Evolutionary conservation across 2,797 vertebrate species (phyloP), one percentile per base, ranked within the genome.

Genomic region (Salarias fasciatus): DNA sequence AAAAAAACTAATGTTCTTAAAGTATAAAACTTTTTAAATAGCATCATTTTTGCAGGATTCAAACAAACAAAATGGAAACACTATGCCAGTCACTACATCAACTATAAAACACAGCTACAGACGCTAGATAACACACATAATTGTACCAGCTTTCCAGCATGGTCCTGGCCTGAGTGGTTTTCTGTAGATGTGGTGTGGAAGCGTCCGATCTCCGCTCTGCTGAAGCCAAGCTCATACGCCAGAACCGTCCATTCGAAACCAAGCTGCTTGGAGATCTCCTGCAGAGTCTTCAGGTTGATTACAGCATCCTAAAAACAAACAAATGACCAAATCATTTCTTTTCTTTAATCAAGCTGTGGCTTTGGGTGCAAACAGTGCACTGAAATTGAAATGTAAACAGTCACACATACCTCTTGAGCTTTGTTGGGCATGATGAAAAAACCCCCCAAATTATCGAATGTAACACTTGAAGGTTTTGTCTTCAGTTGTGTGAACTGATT

Each of bases 71-170:
- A 24, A 24, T 18, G 24, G 24, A 24, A 24, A 24, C 18, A 24
- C 18, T 24, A n/a, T n/a, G 33, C 6, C 1, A 6, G 2, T 35
- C 33, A 6, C 33, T 35, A 35, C 33, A 35, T 35, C 6, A 6
- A 6, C 9, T 6, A 35, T 3, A 9, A 35, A 33, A 35, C 9
- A 35, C 9, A 15, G 6, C 33, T 14, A 14, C 13, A 67, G 8
- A 57, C 42, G 48, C 31, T n/a, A n/a, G 35, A 54, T 24, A 29
- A 28, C 30, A 55, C 18, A 50, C 15, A 69, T 6, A 51, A 24
- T 53, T 6, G 10, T 86, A 94, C 93, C 93, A 95, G 80, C 84
- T 91, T 70, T 93, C 93, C 81, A 95, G 46, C 93, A 94, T 95
- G 73, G 82, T 91, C 79, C 84, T 89, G 30, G 92, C 92, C 69